These are phyloP conservation scores for Vulpes lagopus DNA, from an alignment of 2,113 vertebrate species.

Conservation along the genomic window DNA sequence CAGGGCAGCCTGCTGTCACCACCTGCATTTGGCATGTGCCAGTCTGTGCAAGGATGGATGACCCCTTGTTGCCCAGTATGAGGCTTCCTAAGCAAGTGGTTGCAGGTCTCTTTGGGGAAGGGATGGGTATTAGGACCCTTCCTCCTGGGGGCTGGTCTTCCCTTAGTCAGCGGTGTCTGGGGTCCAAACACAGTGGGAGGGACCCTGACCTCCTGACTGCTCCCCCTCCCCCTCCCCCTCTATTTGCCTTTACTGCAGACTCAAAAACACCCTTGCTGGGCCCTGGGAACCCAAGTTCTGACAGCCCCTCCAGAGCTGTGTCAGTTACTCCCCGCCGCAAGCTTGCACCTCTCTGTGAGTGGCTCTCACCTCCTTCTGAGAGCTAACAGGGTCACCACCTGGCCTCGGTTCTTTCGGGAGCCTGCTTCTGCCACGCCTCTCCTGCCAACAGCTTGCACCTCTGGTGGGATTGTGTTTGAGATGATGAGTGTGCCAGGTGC, in stretches of 20 bases:
- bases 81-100: neutral
- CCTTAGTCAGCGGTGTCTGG: neutral
- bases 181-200: neutral
- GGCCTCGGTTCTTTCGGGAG: neutral
- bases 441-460: too few relatives aligned
- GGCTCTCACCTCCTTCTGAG: neutral
- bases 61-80: neutral
- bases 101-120: neutral
- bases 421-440: neutral
- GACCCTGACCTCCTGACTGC: neutral
- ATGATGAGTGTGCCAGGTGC: rapidly evolving
- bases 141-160: neutral
- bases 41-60: neutral
- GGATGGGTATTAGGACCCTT: neutral
- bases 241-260: too few relatives aligned
- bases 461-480: neutral
- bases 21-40: neutral
- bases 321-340: neutral
- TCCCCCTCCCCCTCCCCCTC: neutral
- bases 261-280: neutral
- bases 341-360: neutral
- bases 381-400: too few relatives aligned
- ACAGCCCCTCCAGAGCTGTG: neutral
- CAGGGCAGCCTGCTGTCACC: neutral
- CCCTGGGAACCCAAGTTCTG: neutral